Evolutionary conservation across 2,888 invertebrate genomes (phyloP), one percentile per base, ranked within the genome.

Genomic region (Alviniconcha strummeri): DNA sequence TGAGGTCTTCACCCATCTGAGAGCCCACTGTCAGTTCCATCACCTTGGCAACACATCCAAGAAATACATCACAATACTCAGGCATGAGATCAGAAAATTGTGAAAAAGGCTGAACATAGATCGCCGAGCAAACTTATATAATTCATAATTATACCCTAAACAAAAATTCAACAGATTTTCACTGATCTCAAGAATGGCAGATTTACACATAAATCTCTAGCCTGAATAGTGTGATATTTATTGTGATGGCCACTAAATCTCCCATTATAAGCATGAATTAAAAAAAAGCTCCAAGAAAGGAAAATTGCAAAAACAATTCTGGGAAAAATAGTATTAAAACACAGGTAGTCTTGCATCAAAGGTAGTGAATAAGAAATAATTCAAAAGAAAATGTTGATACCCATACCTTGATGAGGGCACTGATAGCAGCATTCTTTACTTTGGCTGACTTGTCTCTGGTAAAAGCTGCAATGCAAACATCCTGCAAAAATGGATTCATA

Each of bases 321-420:
- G 17, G 69, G n/a, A 69, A 69, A 69, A n/a, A 69, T 17, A 69
- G 7, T 69, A n/a, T 15, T n/a, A 69, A 78, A 54, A 82, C 78
- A 55, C 69, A 67, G 55, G 56, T 13, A 78, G 4, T 78, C 72
- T 52, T 13, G 13, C 13, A 36, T 36, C 36, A 36, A 36, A 36
- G 36, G 3, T 36, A 36, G 36, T 36, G 0, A 36, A 36, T 36
- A 36, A 36, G 36, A 36, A 36, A 36, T 36, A 36, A 36, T 36
- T 36, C 36, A 36, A 36, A 3, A 36, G 36, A 36, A 36, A 36
- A 36, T 36, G 36, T 36, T 36, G 36, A 56, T 17, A 67, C 11
- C 84, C 86, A 85, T 86, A 93, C 93, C 90, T 90, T 91, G 55
- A 91, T 89, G n/a, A 93, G 88, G 13, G 91, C 88, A 72, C 90